Conservation (phyloP, 2,113 vertebrate species). For the Nestor notabilis region DNA sequence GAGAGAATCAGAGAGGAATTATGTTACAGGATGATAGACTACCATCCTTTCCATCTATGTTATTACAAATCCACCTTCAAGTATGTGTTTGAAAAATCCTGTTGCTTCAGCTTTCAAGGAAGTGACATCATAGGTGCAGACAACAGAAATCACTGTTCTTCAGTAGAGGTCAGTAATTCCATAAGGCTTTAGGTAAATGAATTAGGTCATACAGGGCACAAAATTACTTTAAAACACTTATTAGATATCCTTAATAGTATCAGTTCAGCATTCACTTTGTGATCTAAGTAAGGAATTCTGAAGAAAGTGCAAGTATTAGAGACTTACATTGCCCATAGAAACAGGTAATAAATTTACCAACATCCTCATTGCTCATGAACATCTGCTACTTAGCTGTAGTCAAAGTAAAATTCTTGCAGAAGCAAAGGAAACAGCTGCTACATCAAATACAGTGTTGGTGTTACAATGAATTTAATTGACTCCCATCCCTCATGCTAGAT, state of each 20-base stretch:
- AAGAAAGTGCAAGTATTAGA: background rate
- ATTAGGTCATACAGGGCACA: background rate
- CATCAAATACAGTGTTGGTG: background rate
- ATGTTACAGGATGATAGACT: background rate
- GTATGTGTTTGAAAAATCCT: background rate
- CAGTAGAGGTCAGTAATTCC: background rate
- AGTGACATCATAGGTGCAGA: background rate
- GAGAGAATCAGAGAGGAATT: background rate
- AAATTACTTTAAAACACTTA: background rate
- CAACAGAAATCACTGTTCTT: background rate
- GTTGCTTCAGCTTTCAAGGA: background rate
- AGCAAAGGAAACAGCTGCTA: constrained; percentile 7
- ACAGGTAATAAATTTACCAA: background rate
- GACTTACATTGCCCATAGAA: background rate
- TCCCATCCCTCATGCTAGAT: background rate
- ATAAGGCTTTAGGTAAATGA: background rate
- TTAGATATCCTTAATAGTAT: background rate
- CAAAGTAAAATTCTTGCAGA: constrained; percentile 2
- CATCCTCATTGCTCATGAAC: background rate
- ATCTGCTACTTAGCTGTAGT: background rate
- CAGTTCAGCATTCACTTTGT: background rate
- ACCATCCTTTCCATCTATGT: background rate
- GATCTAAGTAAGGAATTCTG: background rate
- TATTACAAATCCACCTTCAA: background rate
- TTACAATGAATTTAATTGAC: background rate